Conservation (phyloP, 2,888 invertebrate genomes). For the Andrena marginata region DNA sequence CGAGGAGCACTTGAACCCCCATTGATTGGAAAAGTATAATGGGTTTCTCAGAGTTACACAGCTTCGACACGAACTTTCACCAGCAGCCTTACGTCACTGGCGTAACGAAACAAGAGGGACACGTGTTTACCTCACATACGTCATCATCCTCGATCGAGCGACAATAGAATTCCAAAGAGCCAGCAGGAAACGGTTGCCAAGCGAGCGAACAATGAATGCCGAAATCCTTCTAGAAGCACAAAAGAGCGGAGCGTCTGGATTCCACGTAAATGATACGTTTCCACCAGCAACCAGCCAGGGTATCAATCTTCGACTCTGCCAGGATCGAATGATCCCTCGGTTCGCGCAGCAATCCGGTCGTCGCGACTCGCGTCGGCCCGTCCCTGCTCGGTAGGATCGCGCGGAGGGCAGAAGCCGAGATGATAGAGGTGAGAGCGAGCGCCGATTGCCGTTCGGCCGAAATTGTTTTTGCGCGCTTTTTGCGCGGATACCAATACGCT, state of each 20-base stretch:
- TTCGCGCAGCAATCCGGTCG: constrained; percentile 1
- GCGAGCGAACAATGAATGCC: not conserved
- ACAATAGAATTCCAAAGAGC: constrained; percentile 19
- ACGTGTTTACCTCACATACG: constrained; percentile 19
- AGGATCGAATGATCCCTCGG: constrained; percentile 19
- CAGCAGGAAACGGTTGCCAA: not conserved
- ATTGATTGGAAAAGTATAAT: not conserved
- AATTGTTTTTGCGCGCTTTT: constrained; percentile 62
- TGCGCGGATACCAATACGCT: constrained; percentile 48
- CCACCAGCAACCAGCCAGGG: constrained; percentile 1
- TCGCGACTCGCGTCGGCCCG: not conserved
- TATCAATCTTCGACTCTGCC: constrained; percentile 7
- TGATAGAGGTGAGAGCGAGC: constrained; percentile 21
- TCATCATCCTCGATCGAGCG: constrained; percentile 24
- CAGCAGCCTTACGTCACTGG: not conserved
- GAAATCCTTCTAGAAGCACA: constrained; percentile 17
- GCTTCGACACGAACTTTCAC: not conserved
- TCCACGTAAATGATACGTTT: constrained; percentile 22
- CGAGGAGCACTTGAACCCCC: not conserved
- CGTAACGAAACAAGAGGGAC: constrained; percentile 7
- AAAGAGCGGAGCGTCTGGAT: not conserved
- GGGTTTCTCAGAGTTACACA: not conserved
- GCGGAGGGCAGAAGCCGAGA: not conserved
- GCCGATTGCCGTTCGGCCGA: constrained; percentile 44
- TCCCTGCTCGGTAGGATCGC: not conserved